phyloP scores from a whole-genome alignment of 2,888 invertebrate species.

The Arge pagana region DNA sequence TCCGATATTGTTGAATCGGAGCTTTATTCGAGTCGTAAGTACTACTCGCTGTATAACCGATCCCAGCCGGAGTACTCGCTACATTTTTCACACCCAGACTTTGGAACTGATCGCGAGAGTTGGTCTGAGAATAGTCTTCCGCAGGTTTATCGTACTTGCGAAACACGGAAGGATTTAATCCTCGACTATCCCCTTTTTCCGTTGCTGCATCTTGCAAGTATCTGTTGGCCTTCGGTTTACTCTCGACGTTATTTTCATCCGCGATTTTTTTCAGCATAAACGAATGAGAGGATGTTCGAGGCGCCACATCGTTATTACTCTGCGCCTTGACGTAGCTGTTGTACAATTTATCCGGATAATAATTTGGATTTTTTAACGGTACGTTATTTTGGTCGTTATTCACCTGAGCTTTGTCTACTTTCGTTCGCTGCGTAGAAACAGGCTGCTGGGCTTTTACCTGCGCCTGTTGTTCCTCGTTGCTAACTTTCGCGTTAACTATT shows the following conservation, averaged over 20 bases:
- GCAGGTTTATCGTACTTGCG: constrained; percentile 7
- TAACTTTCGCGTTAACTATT: constrained; percentile 9
- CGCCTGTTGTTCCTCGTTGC: background rate
- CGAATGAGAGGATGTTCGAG: constrained; percentile 11
- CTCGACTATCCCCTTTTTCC: too few species aligned
- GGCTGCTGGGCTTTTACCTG: constrained; percentile 6
- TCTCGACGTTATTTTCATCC: constrained; percentile 12
- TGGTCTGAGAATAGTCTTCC: background rate
- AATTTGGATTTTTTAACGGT: constrained; percentile 4
- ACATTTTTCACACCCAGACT: too few species aligned
- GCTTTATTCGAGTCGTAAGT: background rate
- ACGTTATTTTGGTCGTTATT: constrained; percentile 2
- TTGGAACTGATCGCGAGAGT: background rate
- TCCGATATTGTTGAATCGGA: background rate
- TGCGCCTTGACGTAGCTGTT: constrained; percentile 1
- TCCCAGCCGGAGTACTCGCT: too few species aligned
- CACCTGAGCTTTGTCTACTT: background rate
- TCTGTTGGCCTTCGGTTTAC: constrained; percentile 9
- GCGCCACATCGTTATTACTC: constrained; percentile 2
- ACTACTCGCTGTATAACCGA: background rate
- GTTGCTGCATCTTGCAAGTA: constrained; percentile 13
- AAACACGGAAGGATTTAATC: constrained; percentile 2
- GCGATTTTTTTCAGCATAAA: constrained; percentile 17
- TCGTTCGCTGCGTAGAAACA: background rate
- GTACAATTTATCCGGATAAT: constrained; percentile 15